phyloP scores from a whole-genome alignment of 1,140 invertebrate genomes.

The Hesperophylax magnus region DNA sequence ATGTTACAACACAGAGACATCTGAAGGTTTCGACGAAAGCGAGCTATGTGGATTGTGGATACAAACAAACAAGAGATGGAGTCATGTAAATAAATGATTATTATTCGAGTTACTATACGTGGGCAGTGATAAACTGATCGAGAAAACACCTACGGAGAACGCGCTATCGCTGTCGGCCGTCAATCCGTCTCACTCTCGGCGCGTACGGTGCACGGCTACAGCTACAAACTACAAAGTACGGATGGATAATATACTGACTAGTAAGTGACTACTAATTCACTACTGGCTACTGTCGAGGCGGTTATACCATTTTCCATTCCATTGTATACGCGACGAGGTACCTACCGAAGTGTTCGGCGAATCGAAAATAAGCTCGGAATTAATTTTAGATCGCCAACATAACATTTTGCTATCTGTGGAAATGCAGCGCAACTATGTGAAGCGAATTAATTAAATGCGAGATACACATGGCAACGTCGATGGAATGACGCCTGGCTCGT shows the following conservation, averaged over 20 bases:
- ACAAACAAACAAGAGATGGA: slow-evolving; percentile 52
- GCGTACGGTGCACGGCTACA: neutral
- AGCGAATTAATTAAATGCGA: slow-evolving; percentile 18
- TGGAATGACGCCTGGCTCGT: neutral
- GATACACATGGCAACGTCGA: slow-evolving; percentile 33
- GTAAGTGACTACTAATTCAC: neutral
- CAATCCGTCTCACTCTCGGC: slow-evolving; percentile 20
- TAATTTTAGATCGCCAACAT: slow-evolving; percentile 37
- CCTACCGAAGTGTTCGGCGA: neutral
- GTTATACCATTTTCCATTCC: slow-evolving; percentile 27
- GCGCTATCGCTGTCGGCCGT: slow-evolving; percentile 14
- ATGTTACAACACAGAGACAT: slow-evolving; percentile 48
- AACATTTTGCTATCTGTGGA: slow-evolving; percentile 22
- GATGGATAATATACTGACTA: neutral
- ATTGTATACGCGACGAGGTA: slow-evolving; percentile 10
- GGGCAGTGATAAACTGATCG: slow-evolving; percentile 42
- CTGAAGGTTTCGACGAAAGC: slow-evolving; percentile 51
- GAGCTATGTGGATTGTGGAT: slow-evolving; percentile 44
- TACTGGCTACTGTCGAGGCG: neutral
- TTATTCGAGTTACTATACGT: slow-evolving; percentile 48
- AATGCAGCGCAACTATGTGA: slow-evolving; percentile 29
- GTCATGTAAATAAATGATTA: slow-evolving; percentile 52
- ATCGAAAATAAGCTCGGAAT: slow-evolving; percentile 39
- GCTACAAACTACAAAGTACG: neutral
- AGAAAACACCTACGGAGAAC: slow-evolving; percentile 44